A percentile compares a stretch with the other conserved stretches of the same genome.
phyloP scores from a whole-genome alignment of 2,113 vertebrate species.

The crab-eating macaque (Macaca fascicularis) region T2T-MFA8v1.1 NC_088375.1:140962501-140963000 shows the following conservation, averaged over 20 bases:
- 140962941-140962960: background rate
- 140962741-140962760: background rate
- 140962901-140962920: background rate
- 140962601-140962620: background rate
- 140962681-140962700: background rate
- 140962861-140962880: constrained; percentile 6
- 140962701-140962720: background rate
- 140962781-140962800: background rate
- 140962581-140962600: background rate
- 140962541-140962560: background rate
- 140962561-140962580: background rate
- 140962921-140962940: background rate
- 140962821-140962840: constrained; percentile 35
- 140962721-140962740: background rate
- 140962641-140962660: background rate
- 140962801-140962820: background rate
- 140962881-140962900: constrained; percentile 6
- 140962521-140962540: background rate
- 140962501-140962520: background rate
- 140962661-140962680: background rate
- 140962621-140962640: background rate
- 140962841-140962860: constrained; percentile 16
- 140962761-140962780: background rate
- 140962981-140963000: background rate
- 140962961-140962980: background rate